Evolutionary conservation across 2,888 invertebrate species (phyloP).

Genomic region (Lasioglossum villosulum): DNA sequence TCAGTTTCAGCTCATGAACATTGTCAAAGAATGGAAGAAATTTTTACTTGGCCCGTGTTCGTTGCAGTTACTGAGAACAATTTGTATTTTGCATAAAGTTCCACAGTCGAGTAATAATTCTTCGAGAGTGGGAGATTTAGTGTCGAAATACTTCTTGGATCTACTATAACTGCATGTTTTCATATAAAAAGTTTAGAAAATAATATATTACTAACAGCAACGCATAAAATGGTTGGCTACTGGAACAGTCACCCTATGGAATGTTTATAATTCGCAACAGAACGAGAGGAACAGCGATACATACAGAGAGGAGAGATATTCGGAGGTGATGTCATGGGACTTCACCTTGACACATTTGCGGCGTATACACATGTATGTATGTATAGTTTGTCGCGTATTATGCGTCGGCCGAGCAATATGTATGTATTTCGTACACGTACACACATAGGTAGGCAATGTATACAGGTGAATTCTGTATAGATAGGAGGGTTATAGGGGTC

Average conservation of each 20-base stretch:
- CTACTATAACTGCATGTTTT: too few species aligned
- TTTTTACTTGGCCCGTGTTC: too few species aligned
- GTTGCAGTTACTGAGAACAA: too few species aligned
- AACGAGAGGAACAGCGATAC: neutral
- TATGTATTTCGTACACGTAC: neutral
- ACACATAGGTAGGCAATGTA: conserved; percentile 49
- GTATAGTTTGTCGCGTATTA: conserved; percentile 18
- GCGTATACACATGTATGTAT: neutral
- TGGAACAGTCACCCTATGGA: neutral
- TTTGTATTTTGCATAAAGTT: too few species aligned
- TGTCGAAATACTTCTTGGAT: too few species aligned
- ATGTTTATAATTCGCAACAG: neutral
- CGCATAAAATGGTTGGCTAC: too few species aligned
- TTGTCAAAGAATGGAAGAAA: too few species aligned
- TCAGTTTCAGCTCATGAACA: too few species aligned
- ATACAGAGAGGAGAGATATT: neutral
- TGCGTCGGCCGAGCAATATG: conserved; percentile 52
- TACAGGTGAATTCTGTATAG: conserved; percentile 69
- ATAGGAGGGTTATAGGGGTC: conserved; percentile 72
- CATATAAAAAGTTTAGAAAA: neutral
- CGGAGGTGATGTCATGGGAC: neutral
- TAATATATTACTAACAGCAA: neutral
- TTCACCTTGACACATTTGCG: conserved; percentile 61
- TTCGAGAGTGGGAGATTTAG: too few species aligned
- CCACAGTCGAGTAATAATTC: too few species aligned